Evolutionary conservation across 2,888 invertebrate species (phyloP).

Genomic region (Smittia sp.): DNA sequence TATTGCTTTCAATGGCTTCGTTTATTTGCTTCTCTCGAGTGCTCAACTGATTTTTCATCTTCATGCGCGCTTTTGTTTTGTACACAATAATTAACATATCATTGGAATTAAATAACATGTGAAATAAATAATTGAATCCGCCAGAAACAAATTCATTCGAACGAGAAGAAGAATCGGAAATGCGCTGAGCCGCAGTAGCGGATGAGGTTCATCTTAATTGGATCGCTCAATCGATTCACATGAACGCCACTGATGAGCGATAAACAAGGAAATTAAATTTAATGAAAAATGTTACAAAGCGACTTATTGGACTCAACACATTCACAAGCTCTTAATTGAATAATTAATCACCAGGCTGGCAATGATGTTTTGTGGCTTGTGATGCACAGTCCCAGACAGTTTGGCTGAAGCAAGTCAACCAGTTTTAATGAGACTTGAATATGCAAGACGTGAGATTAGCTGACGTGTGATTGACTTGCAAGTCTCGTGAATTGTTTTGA

Average conservation of each 20-base stretch:
- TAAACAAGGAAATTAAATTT: slow-evolving; percentile 1
- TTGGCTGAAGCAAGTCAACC: no score
- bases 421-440: no score
- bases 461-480: no score
- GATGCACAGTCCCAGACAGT: no score
- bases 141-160: slow-evolving; percentile 3
- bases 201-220: background rate
- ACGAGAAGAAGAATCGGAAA: background rate
- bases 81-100: slow-evolving; percentile 40
- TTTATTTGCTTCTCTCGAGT: background rate
- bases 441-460: no score
- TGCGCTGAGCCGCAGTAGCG: background rate
- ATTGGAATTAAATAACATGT: slow-evolving; percentile 39
- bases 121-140: slow-evolving; percentile 38
- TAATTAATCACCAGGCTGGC: slow-evolving; percentile 29
- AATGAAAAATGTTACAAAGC: background rate
- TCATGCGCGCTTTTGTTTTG: background rate
- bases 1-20: no score
- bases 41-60: background rate
- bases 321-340: slow-evolving; percentile 27
- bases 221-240: background rate
- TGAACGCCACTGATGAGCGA: background rate
- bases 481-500: no score
- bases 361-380: no score
- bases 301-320: slow-evolving; percentile 17